phyloP scores from a whole-genome alignment of 2,797 vertebrate genomes.

The Halcyon chelicuti region DNA sequence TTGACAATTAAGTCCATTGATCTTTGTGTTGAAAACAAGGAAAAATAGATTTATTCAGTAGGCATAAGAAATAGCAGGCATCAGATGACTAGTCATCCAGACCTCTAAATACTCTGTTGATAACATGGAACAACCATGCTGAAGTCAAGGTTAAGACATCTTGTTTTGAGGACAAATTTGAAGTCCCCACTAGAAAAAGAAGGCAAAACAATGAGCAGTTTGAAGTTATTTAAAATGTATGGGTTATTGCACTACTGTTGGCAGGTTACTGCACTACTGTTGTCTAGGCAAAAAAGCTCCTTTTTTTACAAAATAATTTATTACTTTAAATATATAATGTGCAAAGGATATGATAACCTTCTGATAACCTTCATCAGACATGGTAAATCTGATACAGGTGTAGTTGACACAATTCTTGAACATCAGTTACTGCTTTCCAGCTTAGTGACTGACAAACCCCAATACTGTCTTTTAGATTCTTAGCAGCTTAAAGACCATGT shows the following conservation, averaged over 20 bases:
- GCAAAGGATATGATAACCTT: neutral
- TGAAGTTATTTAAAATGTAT: neutral
- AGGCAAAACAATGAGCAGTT: neutral
- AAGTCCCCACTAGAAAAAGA: neutral
- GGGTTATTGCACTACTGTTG: neutral
- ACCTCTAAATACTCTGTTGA: neutral
- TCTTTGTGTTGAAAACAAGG: neutral
- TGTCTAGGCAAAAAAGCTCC: neutral
- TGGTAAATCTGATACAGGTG: neutral
- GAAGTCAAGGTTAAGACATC: neutral
- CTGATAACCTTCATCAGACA: neutral
- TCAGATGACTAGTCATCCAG: neutral
- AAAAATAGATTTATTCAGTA: neutral
- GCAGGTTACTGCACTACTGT: neutral
- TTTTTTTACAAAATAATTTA: neutral
- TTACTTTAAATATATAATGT: neutral
- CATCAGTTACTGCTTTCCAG: neutral
- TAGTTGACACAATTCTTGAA: neutral
- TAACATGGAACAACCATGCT: neutral
- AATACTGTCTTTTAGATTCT: neutral
- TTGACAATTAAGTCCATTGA: neutral
- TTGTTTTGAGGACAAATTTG: neutral
- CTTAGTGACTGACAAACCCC: neutral
- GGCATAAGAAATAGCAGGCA: neutral
- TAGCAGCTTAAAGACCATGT: neutral